A percentile compares a stretch with the other conserved stretches of the same genome.
phyloP scores from a whole-genome alignment of 2,888 invertebrate species.

The Nematopogon swammerdamellus region DNA sequence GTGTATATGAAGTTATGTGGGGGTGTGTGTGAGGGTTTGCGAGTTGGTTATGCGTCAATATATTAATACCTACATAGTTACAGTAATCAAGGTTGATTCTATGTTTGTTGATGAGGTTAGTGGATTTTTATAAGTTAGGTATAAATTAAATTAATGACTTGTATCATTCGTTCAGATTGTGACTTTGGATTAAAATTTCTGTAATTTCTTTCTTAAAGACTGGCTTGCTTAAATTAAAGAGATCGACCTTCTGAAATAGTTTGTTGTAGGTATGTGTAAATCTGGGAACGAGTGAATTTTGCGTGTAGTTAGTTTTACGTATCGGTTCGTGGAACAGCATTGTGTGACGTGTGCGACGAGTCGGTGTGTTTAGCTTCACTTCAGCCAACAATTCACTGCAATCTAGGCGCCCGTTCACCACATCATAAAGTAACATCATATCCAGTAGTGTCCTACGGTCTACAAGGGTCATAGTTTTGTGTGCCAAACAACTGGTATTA shows the following conservation, averaged over 20 bases:
- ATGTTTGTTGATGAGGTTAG: too few relatives aligned
- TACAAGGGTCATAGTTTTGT: neutral
- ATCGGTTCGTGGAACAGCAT: neutral
- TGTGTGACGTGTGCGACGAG: neutral
- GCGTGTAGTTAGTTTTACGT: neutral
- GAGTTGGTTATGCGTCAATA: too few relatives aligned
- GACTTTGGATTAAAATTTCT: neutral
- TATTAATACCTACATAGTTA: too few relatives aligned
- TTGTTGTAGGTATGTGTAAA: neutral
- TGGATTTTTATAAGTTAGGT: too few relatives aligned
- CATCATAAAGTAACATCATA: neutral
- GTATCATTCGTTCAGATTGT: too few relatives aligned
- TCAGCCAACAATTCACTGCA: neutral
- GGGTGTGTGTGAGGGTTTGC: too few relatives aligned
- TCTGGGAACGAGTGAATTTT: neutral
- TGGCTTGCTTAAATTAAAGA: neutral
- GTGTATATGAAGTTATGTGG: too few relatives aligned
- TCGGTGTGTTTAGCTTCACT: neutral
- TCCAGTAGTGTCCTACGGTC: neutral
- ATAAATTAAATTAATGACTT: too few relatives aligned
- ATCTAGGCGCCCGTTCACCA: neutral
- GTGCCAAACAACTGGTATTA: neutral
- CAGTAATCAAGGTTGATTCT: too few relatives aligned
- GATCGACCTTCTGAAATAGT: neutral
- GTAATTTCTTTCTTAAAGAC: neutral